phyloP scores from a whole-genome alignment of 2,797 vertebrate species.

The Otolemur crassicaudatus region DNA sequence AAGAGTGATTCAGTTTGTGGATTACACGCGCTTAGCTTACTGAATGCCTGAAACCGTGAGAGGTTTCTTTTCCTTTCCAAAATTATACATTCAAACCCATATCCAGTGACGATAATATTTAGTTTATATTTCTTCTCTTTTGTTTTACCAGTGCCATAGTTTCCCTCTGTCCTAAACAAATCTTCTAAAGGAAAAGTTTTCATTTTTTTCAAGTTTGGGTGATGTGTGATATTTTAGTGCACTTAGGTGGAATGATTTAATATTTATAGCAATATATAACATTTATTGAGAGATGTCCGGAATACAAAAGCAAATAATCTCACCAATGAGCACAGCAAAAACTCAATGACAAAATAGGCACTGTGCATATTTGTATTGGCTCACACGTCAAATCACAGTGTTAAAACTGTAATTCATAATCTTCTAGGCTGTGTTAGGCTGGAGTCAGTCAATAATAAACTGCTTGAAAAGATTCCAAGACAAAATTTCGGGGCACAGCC shows the following conservation, averaged over 20 bases:
- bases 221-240: background rate
- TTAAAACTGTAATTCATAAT: background rate
- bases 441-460: background rate
- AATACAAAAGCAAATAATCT: constrained; percentile 16
- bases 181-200: background rate
- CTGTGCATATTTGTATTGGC: background rate
- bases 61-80: background rate
- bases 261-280: background rate
- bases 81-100: background rate
- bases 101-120: background rate
- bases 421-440: background rate
- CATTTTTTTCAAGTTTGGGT: background rate
- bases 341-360: background rate
- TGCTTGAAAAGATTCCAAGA: background rate
- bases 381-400: background rate
- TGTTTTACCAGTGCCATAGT: background rate
- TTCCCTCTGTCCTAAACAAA: background rate
- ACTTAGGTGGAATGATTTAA: background rate
- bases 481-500: background rate
- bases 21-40: background rate
- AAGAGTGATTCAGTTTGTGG: background rate
- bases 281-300: background rate
- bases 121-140: background rate
- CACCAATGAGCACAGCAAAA: background rate
- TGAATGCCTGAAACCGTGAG: background rate